phyloP scores from a whole-genome alignment of 2,113 vertebrate species.

The Okapia johnstoni region DNA sequence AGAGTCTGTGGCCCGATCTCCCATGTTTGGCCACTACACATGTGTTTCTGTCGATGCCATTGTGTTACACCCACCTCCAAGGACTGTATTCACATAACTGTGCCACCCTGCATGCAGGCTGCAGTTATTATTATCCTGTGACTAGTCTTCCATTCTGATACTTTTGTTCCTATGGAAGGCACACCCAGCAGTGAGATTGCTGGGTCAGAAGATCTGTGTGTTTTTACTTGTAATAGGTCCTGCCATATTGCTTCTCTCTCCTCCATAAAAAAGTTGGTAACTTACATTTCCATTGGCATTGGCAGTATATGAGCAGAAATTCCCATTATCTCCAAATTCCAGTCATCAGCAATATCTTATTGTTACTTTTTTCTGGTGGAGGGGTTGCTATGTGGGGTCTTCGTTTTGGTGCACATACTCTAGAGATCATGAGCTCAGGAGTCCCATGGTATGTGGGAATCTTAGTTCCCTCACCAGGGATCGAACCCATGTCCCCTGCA shows the following conservation, averaged over 20 bases:
- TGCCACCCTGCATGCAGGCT: neutral
- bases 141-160: neutral
- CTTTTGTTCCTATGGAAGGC: neutral
- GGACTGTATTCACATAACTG: neutral
- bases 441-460: neutral
- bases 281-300: neutral
- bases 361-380: neutral
- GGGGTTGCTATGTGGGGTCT: neutral
- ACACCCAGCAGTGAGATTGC: neutral
- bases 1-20: neutral
- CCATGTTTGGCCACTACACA: neutral
- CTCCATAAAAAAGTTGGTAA: neutral
- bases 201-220: neutral
- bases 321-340: neutral
- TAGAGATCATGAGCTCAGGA: neutral
- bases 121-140: neutral
- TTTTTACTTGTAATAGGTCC: neutral
- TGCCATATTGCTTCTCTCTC: neutral
- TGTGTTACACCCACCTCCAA: fast-evolving
- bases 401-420: neutral
- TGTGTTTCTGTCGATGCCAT: neutral
- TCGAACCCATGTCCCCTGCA: neutral
- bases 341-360: neutral
- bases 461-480: neutral
- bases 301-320: neutral